phyloP scores from a whole-genome alignment of 2,797 vertebrate species.

The Pangasius djambal region DNA sequence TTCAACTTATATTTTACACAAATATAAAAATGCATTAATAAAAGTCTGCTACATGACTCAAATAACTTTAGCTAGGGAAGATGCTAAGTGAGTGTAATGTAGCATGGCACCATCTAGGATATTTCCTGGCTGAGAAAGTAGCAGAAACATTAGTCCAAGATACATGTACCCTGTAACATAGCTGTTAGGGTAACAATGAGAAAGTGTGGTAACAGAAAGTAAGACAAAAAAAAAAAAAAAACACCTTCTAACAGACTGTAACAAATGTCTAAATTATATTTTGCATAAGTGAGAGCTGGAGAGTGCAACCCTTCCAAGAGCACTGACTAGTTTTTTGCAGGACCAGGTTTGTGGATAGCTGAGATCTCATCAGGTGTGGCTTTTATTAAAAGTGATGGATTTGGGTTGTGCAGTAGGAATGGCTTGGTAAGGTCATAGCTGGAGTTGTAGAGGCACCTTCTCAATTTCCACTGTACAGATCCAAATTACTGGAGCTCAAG shows the following conservation, averaged over 20 bases:
- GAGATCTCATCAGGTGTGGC: neutral
- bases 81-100: neutral
- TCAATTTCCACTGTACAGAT: slow-evolving; percentile 87
- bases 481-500: slow-evolving; percentile 89
- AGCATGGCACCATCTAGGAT: neutral
- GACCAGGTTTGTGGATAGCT: neutral
- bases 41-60: neutral
- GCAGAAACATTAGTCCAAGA: neutral
- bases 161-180: neutral
- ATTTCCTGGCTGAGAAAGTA: neutral
- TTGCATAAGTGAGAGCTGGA: neutral
- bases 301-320: neutral
- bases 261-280: neutral
- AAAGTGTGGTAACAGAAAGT: neutral
- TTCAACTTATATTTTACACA: neutral
- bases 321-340: neutral
- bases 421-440: neutral
- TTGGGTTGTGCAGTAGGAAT: neutral
- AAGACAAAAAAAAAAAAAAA: neutral
- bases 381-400: neutral
- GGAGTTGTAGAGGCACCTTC: neutral
- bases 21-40: neutral
- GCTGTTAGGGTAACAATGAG: neutral
- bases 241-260: neutral
- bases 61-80: neutral